These are phyloP conservation scores for Dilophus febrilis DNA, from an alignment of 2,888 invertebrate genomes.

Conservation along the genomic window DNA sequence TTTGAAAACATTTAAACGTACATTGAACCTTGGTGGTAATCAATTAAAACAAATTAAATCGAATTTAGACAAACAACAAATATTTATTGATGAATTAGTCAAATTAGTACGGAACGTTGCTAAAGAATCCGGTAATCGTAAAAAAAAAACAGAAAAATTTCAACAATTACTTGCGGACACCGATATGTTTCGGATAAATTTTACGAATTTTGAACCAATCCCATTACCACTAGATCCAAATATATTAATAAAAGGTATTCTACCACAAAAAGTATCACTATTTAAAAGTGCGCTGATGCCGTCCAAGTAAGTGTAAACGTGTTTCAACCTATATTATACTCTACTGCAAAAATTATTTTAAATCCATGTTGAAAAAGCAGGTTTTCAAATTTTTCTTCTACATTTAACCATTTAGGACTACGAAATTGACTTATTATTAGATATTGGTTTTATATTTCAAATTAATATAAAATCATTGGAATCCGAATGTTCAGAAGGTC, in stretches of 20 bases:
- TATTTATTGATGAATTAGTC: conserved; percentile 82
- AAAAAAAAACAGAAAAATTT: conserved; percentile 79
- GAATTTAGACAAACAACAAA: conserved; percentile 68
- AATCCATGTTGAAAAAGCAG: neutral
- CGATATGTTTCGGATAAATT: conserved; percentile 69
- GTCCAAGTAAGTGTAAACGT: conserved; percentile 34
- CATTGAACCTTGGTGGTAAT: conserved; percentile 44
- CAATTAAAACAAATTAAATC: conserved; percentile 58
- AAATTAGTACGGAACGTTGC: conserved; percentile 74
- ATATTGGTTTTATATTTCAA: too few species aligned
- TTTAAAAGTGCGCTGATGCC: conserved; percentile 98
- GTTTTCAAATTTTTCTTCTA: neutral
- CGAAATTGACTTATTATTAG: too few species aligned
- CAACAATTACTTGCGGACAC: conserved; percentile 68
- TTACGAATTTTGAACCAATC: conserved; percentile 77
- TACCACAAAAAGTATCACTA: conserved; percentile 74
- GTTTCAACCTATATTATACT: too few species aligned
- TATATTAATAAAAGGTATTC: conserved; percentile 71
- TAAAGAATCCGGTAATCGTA: conserved; percentile 78
- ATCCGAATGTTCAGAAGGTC: too few species aligned
- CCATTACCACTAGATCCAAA: conserved; percentile 91
- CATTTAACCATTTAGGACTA: neutral
- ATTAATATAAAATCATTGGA: too few species aligned
- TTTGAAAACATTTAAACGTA: conserved; percentile 67
- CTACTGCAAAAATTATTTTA: neutral